Evolutionary conservation across 2,113 vertebrate genomes (phyloP).

Genomic region (Chaetops frenatus): DNA sequence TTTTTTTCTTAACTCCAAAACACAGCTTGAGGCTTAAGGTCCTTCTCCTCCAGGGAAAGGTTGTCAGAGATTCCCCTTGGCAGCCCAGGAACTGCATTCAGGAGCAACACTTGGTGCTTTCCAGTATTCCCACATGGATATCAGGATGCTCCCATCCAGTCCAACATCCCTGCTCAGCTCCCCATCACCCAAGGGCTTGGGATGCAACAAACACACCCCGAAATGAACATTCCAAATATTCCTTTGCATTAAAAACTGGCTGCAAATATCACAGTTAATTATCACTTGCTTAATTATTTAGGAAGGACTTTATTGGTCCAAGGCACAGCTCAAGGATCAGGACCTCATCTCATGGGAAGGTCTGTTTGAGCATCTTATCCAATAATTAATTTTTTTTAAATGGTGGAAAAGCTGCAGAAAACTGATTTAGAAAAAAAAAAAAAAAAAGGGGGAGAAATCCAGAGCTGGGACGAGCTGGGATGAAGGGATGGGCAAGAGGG

Average conservation of each 20-base stretch:
- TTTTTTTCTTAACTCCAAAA: background rate
- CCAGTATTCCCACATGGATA: background rate
- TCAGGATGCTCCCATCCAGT: background rate
- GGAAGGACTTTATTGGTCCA: background rate
- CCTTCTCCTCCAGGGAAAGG: background rate
- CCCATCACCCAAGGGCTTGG: background rate
- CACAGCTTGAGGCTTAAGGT: background rate
- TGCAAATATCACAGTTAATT: background rate
- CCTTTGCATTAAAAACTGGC: background rate
- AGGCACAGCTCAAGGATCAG: background rate
- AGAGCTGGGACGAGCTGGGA: accelerated
- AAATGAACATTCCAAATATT: background rate
- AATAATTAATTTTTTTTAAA: background rate
- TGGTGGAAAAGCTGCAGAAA: background rate
- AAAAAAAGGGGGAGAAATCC: background rate
- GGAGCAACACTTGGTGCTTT: accelerated
- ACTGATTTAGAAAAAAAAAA: background rate
- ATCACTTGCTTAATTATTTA: background rate
- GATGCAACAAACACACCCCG: accelerated
- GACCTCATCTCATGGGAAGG: background rate
- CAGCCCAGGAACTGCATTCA: accelerated
- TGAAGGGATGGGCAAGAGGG: background rate
- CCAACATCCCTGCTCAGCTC: background rate
- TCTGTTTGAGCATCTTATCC: background rate
- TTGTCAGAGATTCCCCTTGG: background rate